Conservation (phyloP, 2,888 invertebrate species). For the Lepidocyrtoides sp. region DNA sequence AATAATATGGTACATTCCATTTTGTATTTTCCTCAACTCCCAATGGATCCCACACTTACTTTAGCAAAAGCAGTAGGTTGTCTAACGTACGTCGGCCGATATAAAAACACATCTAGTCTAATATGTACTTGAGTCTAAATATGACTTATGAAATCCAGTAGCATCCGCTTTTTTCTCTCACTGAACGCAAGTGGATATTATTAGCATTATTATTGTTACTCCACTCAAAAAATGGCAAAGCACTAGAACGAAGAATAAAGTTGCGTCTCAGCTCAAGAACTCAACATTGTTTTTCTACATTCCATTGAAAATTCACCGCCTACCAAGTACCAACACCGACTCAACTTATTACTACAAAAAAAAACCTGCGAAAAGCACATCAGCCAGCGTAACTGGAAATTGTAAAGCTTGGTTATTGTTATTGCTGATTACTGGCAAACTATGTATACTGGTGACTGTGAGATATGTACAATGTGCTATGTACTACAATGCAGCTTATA, state of each 20-base stretch:
- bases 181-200: conserved; percentile 51
- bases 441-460: neutral
- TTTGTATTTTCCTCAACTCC: neutral
- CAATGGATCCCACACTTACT: conserved; percentile 49
- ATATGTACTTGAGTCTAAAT: too few relatives aligned
- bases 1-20: too few relatives aligned
- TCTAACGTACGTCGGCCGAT: neutral
- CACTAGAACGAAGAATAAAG: conserved; percentile 14
- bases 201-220: conserved; percentile 41
- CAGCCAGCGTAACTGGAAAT: neutral
- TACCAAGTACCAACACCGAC: too few relatives aligned
- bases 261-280: neutral
- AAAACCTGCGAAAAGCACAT: neutral
- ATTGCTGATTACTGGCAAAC: conserved; percentile 29
- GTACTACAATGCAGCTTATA: neutral
- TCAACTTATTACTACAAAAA: too few relatives aligned
- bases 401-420: conserved; percentile 15
- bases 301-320: conserved; percentile 22
- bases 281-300: conserved; percentile 26
- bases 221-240: conserved; percentile 55
- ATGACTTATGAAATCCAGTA: conserved; percentile 64
- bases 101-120: neutral
- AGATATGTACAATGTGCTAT: too few relatives aligned
- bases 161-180: conserved; percentile 33
- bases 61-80: neutral